Conservation (phyloP, 53 echinoderm and acorn worm species). For the Apostichopus leukothele region DNA sequence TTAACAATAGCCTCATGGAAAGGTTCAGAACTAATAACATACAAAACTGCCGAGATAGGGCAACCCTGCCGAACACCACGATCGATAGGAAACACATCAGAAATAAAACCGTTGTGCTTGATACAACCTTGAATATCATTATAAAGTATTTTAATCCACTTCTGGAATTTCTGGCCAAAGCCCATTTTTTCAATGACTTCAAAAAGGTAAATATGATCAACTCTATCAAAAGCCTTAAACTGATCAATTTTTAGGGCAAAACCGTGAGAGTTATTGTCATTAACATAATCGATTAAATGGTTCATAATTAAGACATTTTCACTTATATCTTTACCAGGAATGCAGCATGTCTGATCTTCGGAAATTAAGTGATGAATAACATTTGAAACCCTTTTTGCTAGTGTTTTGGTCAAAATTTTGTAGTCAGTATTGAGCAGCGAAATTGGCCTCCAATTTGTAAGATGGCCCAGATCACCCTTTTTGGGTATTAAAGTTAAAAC, state of each 20-base stretch:
- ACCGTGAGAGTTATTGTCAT: constrained; percentile 25
- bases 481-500: constrained; percentile 43
- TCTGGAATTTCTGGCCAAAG: constrained; percentile 46
- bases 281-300: constrained; percentile 43
- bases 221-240: constrained; percentile 66
- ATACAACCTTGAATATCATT: constrained; percentile 51
- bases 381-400: constrained; percentile 39
- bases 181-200: constrained; percentile 42
- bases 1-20: constrained; percentile 3
- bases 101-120: constrained; percentile 45
- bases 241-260: constrained; percentile 47
- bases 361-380: constrained; percentile 33
- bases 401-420: constrained; percentile 49
- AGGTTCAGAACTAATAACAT: constrained; percentile 42
- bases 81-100: constrained; percentile 28
- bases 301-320: neutral
- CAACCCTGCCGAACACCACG: constrained; percentile 66
- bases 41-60: constrained; percentile 38
- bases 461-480: neutral
- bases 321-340: too few relatives aligned
- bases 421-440: constrained; percentile 54
- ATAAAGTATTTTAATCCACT: constrained; percentile 56
- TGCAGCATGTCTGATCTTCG: too few relatives aligned
- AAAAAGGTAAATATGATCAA: constrained; percentile 46
- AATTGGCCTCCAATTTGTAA: constrained; percentile 59